phyloP scores from a whole-genome alignment of 2,888 invertebrate species.

The Tigriopus californicus region DNA sequence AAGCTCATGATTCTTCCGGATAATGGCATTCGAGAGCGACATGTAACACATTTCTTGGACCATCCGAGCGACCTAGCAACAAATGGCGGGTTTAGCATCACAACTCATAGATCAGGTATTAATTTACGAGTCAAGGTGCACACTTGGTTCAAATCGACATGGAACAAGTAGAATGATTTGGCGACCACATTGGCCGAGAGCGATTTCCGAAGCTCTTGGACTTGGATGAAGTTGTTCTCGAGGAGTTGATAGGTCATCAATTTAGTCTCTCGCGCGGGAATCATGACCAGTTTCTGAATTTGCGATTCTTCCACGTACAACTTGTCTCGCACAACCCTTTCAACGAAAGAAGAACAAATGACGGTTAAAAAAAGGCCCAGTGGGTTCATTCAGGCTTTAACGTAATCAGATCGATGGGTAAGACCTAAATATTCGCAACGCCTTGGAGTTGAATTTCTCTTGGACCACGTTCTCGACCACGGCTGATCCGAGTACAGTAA shows the following conservation, averaged over 20 bases:
- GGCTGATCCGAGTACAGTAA: slow-evolving; percentile 1
- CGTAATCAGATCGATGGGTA: too few species aligned
- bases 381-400: too few species aligned
- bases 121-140: not conserved
- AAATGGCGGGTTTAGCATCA: not conserved
- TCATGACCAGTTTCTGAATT: slow-evolving; percentile 11
- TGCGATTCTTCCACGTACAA: slow-evolving; percentile 5
- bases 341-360: too few species aligned
- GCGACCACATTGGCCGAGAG: not conserved
- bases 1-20: slow-evolving; percentile 4
- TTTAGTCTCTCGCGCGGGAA: slow-evolving; percentile 11
- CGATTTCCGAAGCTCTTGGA: slow-evolving; percentile 13
- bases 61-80: not conserved
- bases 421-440: slow-evolving; percentile 10
- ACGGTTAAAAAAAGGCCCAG: too few species aligned
- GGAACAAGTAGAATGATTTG: slow-evolving; percentile 11
- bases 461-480: slow-evolving; percentile 14
- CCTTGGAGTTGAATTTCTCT: slow-evolving; percentile 13
- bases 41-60: not conserved
- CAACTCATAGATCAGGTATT: not conserved
- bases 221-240: slow-evolving; percentile 13
- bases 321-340: slow-evolving; percentile 6
- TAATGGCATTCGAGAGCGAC: not conserved
- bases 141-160: not conserved
- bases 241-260: slow-evolving; percentile 11